Base-by-base conservation (phyloP, 2,888 invertebrate species). In the Oxytorus armatus region DNA sequence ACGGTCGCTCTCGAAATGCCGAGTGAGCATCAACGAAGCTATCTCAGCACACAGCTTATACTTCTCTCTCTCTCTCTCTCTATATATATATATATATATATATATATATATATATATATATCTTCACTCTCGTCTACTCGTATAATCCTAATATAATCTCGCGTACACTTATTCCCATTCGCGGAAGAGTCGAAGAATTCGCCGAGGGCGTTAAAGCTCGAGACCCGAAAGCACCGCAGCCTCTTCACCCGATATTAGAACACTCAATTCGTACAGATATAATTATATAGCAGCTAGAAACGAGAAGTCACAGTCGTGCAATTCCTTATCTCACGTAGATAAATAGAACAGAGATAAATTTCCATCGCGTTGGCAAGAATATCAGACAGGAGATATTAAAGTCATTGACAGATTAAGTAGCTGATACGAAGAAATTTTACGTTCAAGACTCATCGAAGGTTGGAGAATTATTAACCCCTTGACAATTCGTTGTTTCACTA, bases 71-170 rank as follows among this genome's bases (percentile, higher is more conserved):
- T 55, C 16, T 18, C n/a, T n/a, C n/a, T n/a, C n/a, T n/a, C n/a
- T 18, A 39, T 55, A 69, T 16, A n/a, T 47, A 11, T 16, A 16
- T 21, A 3, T 10, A 25, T 44, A 25, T 36, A 29, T 29, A 21
- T 33, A 44, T 29, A n/a, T 29, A 47, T 18, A 47, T 16, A 29
- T 25, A 39, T n/a, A n/a, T n/a, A n/a, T n/a, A n/a, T n/a, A n/a
- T n/a, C n/a, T n/a, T 63, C 47, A 55, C 63, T 25, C 63, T 49
- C 70, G 69, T 53, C 57, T 55, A 66, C 49, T 29, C 66, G 80
- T 76, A 76, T 76, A 80, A 80, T 77, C 80, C 70, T 73, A 53
- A 74, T 65, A 68, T 77, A 80, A 80, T 80, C 77, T 63, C 72
- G 11, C 68, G 72, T 68, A 77, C 68, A 76, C 72, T 80, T 77